These are phyloP conservation scores for Oxyscelio sp. DNA, from an alignment of 2,888 invertebrate genomes.

Conservation along the genomic window DNA sequence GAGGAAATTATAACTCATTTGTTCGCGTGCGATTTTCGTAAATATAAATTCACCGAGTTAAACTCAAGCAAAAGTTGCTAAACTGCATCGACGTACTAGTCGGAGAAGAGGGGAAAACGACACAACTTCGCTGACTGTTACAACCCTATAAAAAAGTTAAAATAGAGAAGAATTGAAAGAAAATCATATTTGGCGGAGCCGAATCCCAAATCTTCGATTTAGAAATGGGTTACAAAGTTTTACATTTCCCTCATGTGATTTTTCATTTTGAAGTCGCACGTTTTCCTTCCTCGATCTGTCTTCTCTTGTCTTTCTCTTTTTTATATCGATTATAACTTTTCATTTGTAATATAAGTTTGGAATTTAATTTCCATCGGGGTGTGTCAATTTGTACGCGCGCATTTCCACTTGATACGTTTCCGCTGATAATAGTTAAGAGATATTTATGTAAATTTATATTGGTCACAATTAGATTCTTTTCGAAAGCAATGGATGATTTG, in stretches of 20 bases:
- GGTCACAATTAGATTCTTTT: conserved; percentile 55
- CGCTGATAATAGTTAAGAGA: conserved; percentile 42
- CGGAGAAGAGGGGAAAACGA: conserved; percentile 30
- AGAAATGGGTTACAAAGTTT: conserved; percentile 62
- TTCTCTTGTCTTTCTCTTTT: not conserved
- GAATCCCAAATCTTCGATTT: conserved; percentile 52
- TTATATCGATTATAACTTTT: conserved; percentile 1
- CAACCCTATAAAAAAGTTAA: conserved; percentile 51
- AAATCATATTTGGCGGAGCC: conserved; percentile 54
- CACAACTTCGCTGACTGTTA: conserved; percentile 41
- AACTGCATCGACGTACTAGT: conserved; percentile 16
- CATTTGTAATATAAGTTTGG: conserved; percentile 33
- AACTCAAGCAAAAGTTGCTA: conserved; percentile 39
- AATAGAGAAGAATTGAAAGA: conserved; percentile 62
- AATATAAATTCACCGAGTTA: conserved; percentile 7
- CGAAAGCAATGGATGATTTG: conserved; percentile 66
- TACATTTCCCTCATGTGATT: conserved; percentile 16
- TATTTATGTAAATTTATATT: conserved; percentile 67
- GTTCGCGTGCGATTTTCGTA: not conserved
- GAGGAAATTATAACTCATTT: conserved; percentile 16
- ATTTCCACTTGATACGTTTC: conserved; percentile 4
- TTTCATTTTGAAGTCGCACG: conserved; percentile 9
- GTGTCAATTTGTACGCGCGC: not conserved
- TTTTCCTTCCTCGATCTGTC: not conserved
- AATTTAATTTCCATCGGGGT: conserved; percentile 43